Conservation (phyloP, 2,797 vertebrate genomes). For the Pantherophis alleghaniensis region DNA sequence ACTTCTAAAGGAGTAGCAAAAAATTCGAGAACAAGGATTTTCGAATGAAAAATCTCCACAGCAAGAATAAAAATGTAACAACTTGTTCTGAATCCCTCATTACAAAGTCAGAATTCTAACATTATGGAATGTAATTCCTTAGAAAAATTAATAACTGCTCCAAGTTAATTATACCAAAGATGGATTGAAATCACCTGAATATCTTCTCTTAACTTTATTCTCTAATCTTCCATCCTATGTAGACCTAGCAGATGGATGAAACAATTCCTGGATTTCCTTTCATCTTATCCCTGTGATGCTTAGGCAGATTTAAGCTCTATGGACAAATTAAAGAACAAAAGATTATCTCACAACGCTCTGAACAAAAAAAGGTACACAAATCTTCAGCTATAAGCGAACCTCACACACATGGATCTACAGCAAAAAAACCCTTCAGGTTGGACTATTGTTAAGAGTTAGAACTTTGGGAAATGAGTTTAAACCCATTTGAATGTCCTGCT, state of each 20-base stretch:
- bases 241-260: not conserved
- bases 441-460: not conserved
- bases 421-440: not conserved
- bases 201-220: rapidly evolving
- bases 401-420: not conserved
- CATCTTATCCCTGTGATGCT: not conserved
- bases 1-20: not conserved
- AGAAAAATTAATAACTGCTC: constrained; percentile 7
- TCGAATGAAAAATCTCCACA: not conserved
- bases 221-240: not conserved
- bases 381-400: not conserved
- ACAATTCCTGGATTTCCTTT: not conserved
- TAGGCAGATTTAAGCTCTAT: not conserved
- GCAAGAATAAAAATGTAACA: not conserved
- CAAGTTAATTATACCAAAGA: not conserved
- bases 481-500: not conserved
- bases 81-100: not conserved
- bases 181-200: not conserved
- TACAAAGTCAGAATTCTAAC: not conserved
- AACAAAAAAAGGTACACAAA: not conserved
- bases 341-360: not conserved
- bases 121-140: not conserved
- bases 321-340: not conserved
- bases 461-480: not conserved
- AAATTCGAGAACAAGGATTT: not conserved